phyloP scores from a whole-genome alignment of 2,888 invertebrate species.

The Entomobrya proxima region DNA sequence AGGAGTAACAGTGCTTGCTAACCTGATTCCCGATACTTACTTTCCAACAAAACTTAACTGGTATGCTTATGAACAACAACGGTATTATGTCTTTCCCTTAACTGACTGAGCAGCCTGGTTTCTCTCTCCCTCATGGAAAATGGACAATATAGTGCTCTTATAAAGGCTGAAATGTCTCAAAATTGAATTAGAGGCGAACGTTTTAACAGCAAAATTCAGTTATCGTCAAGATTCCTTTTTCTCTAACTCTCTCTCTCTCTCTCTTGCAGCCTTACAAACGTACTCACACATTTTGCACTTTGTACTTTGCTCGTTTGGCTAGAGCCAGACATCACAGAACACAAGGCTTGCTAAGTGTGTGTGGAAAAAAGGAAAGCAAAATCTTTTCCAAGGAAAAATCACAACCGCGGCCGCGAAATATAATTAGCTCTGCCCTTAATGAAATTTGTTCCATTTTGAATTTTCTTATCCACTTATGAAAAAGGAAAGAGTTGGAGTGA shows the following conservation, averaged over 20 bases:
- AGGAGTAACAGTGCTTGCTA: constrained; percentile 1
- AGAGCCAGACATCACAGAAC: neutral
- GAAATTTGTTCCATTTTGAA: constrained; percentile 75
- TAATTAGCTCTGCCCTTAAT: constrained; percentile 75
- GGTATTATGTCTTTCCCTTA: constrained; percentile 49
- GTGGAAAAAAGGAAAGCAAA: constrained; percentile 48
- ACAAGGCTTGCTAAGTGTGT: constrained; percentile 10
- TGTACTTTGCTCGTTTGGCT: constrained; percentile 20
- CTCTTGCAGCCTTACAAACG: constrained; percentile 50
- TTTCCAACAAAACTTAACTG: constrained; percentile 50
- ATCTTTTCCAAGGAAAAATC: constrained; percentile 74
- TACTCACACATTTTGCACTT: constrained; percentile 54
- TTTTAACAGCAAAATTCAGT: constrained; percentile 76
- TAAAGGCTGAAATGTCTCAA: constrained; percentile 76
- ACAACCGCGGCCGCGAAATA: constrained; percentile 75
- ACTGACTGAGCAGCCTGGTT: constrained; percentile 29
- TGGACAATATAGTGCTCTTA: constrained; percentile 75
- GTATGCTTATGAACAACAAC: constrained; percentile 50
- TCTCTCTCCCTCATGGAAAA: constrained; percentile 61
- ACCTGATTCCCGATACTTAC: constrained; percentile 40
- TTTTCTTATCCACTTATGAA: constrained; percentile 68
- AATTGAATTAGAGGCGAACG: constrained; percentile 76
- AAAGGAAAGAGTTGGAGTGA: constrained; percentile 14
- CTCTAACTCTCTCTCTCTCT: constrained; percentile 50
- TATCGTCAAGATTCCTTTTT: constrained; percentile 74